phyloP scores from a whole-genome alignment of 2,797 vertebrate genomes.

The Anniella stebbinsi region DNA sequence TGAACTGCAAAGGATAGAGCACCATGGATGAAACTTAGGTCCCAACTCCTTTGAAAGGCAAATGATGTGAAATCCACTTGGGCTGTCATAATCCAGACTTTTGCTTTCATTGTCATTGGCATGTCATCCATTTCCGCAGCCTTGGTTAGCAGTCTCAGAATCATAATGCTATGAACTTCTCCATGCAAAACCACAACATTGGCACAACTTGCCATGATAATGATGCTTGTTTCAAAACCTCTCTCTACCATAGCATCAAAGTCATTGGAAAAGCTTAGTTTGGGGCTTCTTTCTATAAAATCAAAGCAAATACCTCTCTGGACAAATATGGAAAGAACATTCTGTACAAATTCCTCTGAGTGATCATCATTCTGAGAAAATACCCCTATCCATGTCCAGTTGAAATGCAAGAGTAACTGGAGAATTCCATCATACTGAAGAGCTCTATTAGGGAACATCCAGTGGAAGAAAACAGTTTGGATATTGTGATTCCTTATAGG shows the following conservation, averaged over 20 bases:
- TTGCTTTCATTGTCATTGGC: neutral
- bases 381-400: neutral
- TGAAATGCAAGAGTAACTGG: neutral
- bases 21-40: neutral
- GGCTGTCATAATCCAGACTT: constrained; percentile 8
- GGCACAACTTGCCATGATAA: neutral
- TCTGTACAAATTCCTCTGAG: neutral
- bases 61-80: constrained; percentile 16
- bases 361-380: neutral
- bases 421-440: constrained; percentile 8
- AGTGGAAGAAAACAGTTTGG: neutral
- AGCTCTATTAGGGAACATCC: neutral
- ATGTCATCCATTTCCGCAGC: neutral
- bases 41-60: neutral
- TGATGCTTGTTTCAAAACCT: neutral
- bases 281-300: neutral
- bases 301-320: constrained; percentile 1
- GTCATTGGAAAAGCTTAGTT: neutral
- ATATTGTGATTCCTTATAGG: neutral
- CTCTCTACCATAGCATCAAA: neutral
- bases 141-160: neutral
- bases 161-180: neutral
- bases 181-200: neutral
- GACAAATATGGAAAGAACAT: neutral
- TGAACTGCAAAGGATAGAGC: neutral